phyloP scores from a whole-genome alignment of 2,797 vertebrate genomes.

The Acanthurus leucopareius region DNA sequence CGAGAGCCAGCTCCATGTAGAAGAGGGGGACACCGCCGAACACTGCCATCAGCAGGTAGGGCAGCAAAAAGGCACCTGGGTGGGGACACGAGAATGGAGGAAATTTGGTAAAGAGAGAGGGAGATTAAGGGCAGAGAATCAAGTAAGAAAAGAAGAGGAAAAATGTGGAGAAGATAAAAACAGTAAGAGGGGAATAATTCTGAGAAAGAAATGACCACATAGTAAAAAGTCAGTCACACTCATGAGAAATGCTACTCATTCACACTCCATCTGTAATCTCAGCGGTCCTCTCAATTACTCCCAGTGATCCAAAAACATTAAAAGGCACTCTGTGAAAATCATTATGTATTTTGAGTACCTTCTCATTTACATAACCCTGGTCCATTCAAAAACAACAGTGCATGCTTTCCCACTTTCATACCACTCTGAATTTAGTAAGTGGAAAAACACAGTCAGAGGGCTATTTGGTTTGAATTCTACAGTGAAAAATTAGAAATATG shows the following conservation, averaged over 20 bases:
- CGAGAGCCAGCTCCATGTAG: constrained; percentile 98
- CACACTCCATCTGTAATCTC: constrained; percentile 34
- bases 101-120: neutral
- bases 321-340: constrained; percentile 46
- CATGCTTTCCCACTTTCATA: constrained; percentile 4
- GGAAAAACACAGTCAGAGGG: constrained; percentile 13
- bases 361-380: constrained; percentile 15
- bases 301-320: constrained; percentile 21
- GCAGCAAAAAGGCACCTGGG: constrained; percentile 96
- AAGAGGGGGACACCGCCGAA: constrained; percentile 98
- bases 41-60: constrained; percentile 97
- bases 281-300: constrained; percentile 18
- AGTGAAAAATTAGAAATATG: constrained; percentile 3
- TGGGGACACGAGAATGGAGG: constrained; percentile 35
- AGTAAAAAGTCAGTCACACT: constrained; percentile 34
- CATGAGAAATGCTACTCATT: constrained; percentile 27
- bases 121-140: neutral
- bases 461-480: neutral
- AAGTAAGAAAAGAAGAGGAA: neutral
- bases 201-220: constrained; percentile 6
- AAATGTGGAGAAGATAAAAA: neutral
- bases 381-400: constrained; percentile 45
- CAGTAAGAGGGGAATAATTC: neutral
- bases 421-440: constrained; percentile 16
- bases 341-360: constrained; percentile 20